phyloP scores from a whole-genome alignment of 2,888 invertebrate genomes.

The Lamellibrachia columna region DNA sequence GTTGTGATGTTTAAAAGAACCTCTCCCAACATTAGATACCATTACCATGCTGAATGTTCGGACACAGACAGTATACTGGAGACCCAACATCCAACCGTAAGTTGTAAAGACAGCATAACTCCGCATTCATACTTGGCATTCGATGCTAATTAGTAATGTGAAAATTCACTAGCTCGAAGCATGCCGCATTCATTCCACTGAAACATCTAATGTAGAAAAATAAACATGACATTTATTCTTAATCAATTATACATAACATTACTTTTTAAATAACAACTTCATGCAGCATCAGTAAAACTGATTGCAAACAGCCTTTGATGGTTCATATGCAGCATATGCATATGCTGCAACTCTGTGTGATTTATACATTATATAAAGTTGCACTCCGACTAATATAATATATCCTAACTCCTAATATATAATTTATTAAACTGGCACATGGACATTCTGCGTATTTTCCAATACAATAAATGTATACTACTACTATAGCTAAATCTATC shows the following conservation, averaged over 20 bases:
- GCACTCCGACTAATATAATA: background rate
- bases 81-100: no score
- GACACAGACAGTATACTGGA: no score
- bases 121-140: background rate
- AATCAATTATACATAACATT: background rate
- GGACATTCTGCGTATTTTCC: background rate
- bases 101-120: no score
- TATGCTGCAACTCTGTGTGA: background rate
- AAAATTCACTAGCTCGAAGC: background rate
- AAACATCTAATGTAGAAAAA: background rate
- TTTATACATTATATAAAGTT: background rate
- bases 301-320: background rate
- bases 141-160: background rate
- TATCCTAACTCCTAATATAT: no score
- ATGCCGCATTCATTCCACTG: background rate
- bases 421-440: background rate
- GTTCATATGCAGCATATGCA: background rate
- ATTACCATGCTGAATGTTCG: no score
- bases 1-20: no score
- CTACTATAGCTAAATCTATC: background rate
- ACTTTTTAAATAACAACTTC: slow-evolving; percentile 3
- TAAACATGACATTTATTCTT: background rate
- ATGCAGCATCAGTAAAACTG: background rate
- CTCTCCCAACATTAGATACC: no score
- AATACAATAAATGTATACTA: background rate